A percentile compares a stretch with the other conserved stretches of the same genome.
Conservation (phyloP, 2,888 invertebrate genomes). For the Hyppa rectilinea region DNA sequence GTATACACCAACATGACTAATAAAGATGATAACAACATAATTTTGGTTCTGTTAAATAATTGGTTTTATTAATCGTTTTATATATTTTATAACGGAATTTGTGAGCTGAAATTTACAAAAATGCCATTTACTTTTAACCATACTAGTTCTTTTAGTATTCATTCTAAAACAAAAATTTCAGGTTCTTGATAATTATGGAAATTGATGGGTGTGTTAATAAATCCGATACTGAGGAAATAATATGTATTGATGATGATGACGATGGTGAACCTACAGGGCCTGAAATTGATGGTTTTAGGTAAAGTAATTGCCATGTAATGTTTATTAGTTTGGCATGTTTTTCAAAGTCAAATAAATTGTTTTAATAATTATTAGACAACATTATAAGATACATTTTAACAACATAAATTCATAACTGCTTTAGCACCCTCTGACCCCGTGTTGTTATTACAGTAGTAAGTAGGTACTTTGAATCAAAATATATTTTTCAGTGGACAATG, state of each 20-base stretch:
- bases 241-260: slow-evolving; percentile 7
- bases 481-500: slow-evolving; percentile 34
- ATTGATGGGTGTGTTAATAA: not conserved
- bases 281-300: slow-evolving; percentile 22
- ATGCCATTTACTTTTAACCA: not conserved
- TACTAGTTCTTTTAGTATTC: not conserved
- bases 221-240: not conserved
- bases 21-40: too few relatives aligned
- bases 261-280: not conserved
- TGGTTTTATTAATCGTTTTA: not conserved
- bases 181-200: slow-evolving; percentile 23
- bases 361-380: too few relatives aligned
- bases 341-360: not conserved
- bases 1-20: not conserved
- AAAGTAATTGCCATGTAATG: not conserved
- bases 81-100: not conserved
- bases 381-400: not conserved
- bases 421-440: not conserved
- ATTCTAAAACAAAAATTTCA: not conserved
- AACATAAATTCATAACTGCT: not conserved
- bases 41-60: not conserved
- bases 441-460: too few relatives aligned
- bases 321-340: not conserved
- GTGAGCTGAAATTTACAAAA: not conserved
- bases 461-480: not conserved